Conservation (phyloP, 2,113 vertebrate genomes). For the Dolichotis patagonum region DNA sequence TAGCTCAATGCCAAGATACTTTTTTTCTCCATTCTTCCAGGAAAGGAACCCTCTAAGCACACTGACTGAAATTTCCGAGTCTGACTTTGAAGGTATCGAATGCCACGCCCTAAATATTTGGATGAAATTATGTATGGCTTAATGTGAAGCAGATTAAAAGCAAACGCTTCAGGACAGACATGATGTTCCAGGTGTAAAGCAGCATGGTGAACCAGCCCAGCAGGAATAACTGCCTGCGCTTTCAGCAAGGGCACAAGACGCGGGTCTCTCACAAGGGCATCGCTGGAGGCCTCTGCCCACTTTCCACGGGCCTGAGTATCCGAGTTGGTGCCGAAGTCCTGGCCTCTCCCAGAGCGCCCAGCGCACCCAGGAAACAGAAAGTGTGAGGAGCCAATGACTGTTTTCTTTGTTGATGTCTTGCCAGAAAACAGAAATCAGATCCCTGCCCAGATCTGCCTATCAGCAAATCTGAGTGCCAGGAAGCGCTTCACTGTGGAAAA, state of each 20-base stretch:
- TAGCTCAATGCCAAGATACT: background rate
- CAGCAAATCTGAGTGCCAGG: constrained; percentile 44
- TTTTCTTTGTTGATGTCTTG: constrained; percentile 61
- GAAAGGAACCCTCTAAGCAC: background rate
- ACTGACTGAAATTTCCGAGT: background rate
- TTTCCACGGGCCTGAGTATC: background rate
- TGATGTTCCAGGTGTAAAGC: background rate
- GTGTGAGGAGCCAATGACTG: background rate
- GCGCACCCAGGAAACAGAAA: background rate
- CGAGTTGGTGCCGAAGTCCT: background rate
- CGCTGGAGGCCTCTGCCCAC: background rate
- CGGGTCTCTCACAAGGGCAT: accelerated
- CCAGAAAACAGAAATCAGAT: constrained; percentile 78
- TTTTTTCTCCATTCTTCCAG: background rate
- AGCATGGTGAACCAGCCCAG: constrained; percentile 42
- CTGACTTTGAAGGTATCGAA: background rate
- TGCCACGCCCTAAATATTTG: constrained; percentile 57
- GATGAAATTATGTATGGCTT: constrained; percentile 64
- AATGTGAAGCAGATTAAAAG: constrained; percentile 69
- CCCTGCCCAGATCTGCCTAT: constrained; percentile 51
- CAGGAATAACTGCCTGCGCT: constrained; percentile 16
- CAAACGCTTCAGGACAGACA: constrained; percentile 13
- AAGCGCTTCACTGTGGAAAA: background rate
- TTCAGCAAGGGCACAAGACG: background rate
- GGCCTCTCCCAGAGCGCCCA: background rate